Percentiles rank a stretch among this genome's conserved stretches.
Evolutionary conservation across 2,113 vertebrate genomes (phyloP).

Genomic region (Calonectris borealis): DNA sequence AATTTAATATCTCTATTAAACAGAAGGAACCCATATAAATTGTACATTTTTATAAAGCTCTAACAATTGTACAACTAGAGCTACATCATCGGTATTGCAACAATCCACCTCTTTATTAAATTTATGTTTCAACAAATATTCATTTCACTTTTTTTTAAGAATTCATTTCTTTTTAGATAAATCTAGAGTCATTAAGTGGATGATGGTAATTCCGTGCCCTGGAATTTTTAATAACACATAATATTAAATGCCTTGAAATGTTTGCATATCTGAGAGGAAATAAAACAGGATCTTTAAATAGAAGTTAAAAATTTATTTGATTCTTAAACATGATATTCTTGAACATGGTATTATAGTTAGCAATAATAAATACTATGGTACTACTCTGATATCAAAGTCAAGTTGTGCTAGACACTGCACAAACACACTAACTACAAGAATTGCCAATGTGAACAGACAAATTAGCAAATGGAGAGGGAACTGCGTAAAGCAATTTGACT

Average conservation of each 20-base stretch:
- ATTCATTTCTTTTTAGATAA: background rate
- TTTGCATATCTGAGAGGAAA: background rate
- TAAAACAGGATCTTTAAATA: background rate
- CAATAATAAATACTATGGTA: background rate
- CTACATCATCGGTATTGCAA: background rate
- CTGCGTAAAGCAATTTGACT: accelerated
- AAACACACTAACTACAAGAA: background rate
- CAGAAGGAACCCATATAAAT: background rate
- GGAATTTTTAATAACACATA: background rate
- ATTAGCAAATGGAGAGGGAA: background rate
- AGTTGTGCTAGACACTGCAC: background rate
- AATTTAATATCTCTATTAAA: background rate
- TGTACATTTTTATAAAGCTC: background rate
- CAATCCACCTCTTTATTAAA: background rate
- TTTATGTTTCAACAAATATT: background rate
- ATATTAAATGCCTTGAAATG: background rate
- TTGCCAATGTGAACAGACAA: background rate
- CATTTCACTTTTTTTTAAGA: background rate
- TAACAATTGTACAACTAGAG: background rate
- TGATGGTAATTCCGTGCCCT: background rate
- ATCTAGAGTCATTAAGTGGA: background rate
- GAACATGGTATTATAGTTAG: background rate
- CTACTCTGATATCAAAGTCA: background rate
- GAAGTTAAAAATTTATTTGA: background rate
- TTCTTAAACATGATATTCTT: background rate